Evolutionary conservation across 2,113 vertebrate genomes (phyloP), one percentile per base, ranked within the genome.

Genomic region (Sorex fumeus): DNA sequence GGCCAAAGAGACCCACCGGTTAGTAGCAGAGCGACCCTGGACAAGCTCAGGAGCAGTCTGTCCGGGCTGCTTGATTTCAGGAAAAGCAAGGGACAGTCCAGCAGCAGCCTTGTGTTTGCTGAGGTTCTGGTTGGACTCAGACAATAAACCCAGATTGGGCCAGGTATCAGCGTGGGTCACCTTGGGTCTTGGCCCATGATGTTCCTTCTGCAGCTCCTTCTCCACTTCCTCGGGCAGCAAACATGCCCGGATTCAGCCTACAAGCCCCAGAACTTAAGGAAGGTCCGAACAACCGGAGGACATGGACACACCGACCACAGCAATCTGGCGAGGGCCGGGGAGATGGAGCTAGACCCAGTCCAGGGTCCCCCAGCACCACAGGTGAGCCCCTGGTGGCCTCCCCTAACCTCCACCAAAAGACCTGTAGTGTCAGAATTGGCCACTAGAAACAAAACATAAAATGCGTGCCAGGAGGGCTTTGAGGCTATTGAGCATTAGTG

Each of bases 51-150:
- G 62, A 50, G 74, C 80, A 71, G 92, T 80, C 87, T 40, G 87
- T 94, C 92, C 28, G 64, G 32, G 84, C 77, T 96, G 78, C 96
- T 93, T 96, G 90, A 88, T 83, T 91, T 95, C 78, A 71, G 67
- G 66, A 71, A 95, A 92, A 94, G 77, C 84, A 96, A 96, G 95
- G 28, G 12, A 43, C 91, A 91, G 94, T 4, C 8, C 57, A 67
- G 34, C 88, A 87, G 92, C 40, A 89, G 93, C 11, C 79, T 84
- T 72, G 84, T 91, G 87, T 95, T 95, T 93, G 89, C 87, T 84
- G 50, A 95, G 95, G 80, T 78, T 60, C 72, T 1, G 8, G 81
- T 82, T 78, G 80, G 64, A 3, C 62, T 32, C 5, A 2, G 34
- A 94, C 76, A 83, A 69, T 67, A 86, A 71, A 50, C 67, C 23